Conservation (phyloP, 2,113 vertebrate species). For the Plectropomus leopardus region DNA sequence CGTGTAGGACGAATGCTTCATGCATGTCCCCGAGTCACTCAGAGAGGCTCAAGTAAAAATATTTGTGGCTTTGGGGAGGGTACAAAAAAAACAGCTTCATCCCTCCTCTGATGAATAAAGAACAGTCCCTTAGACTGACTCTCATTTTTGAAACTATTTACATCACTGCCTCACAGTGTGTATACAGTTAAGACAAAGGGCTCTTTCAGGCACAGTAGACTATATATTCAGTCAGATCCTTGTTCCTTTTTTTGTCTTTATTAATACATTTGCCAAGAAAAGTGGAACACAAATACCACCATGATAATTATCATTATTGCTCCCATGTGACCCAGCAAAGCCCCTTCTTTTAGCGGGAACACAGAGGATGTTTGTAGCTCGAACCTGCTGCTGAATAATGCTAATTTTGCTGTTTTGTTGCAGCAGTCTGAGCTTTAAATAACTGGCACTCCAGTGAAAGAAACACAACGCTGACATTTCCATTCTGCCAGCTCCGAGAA, state of each 20-base stretch:
- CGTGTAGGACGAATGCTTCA: too few relatives aligned
- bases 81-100: too few relatives aligned
- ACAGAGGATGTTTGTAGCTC: not conserved
- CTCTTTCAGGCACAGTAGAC: not conserved
- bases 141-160: too few relatives aligned
- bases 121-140: too few relatives aligned
- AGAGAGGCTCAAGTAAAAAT: too few relatives aligned
- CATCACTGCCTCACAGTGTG: too few relatives aligned
- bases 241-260: not conserved
- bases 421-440: constrained; percentile 47
- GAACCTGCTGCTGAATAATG: constrained; percentile 6
- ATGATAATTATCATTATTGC: not conserved
- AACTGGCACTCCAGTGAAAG: constrained; percentile 30
- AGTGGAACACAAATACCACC: not conserved
- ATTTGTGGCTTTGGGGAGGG: too few relatives aligned
- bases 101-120: too few relatives aligned
- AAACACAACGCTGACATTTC: constrained; percentile 48
- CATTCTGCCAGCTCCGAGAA: constrained; percentile 60
- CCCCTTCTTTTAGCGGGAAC: not conserved
- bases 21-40: too few relatives aligned
- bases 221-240: not conserved
- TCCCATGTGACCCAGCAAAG: constrained; percentile 17
- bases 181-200: not conserved
- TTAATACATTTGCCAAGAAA: not conserved
- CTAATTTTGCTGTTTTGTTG: constrained; percentile 2